phyloP scores from a whole-genome alignment of 2,797 vertebrate genomes.

The Hippopotamyrus pictus region DNA sequence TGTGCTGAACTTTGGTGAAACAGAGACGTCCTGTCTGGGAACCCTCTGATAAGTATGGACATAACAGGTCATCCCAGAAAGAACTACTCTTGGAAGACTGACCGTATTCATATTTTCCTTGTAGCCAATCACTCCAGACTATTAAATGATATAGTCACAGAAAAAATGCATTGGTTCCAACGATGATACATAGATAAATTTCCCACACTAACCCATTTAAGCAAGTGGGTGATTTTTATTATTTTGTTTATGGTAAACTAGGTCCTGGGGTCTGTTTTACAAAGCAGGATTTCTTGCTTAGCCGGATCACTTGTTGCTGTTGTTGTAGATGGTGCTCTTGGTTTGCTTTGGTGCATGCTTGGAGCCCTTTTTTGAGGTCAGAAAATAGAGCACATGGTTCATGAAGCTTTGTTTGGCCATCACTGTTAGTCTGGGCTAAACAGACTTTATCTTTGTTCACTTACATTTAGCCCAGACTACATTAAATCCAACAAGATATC shows the following conservation, averaged over 20 bases:
- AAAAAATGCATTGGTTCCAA: background rate
- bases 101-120: background rate
- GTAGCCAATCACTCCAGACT: background rate
- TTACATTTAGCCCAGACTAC: background rate
- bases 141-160: background rate
- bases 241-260: background rate
- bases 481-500: background rate
- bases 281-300: background rate
- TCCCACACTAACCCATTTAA: background rate
- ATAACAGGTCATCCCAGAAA: background rate
- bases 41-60: constrained; percentile 34
- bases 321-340: background rate
- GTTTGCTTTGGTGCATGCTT: background rate
- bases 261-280: background rate
- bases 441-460: background rate
- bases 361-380: background rate
- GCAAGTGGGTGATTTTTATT: background rate
- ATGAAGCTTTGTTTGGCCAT: background rate
- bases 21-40: constrained; percentile 28
- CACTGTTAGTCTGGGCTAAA: background rate
- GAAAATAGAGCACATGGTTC: background rate
- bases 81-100: background rate
- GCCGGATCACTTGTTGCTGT: background rate
- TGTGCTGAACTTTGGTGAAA: constrained; percentile 40
- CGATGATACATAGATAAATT: background rate